These are phyloP conservation scores for Episyrphus balteatus DNA, from an alignment of 1,140 invertebrate species.

Conservation along the genomic window DNA sequence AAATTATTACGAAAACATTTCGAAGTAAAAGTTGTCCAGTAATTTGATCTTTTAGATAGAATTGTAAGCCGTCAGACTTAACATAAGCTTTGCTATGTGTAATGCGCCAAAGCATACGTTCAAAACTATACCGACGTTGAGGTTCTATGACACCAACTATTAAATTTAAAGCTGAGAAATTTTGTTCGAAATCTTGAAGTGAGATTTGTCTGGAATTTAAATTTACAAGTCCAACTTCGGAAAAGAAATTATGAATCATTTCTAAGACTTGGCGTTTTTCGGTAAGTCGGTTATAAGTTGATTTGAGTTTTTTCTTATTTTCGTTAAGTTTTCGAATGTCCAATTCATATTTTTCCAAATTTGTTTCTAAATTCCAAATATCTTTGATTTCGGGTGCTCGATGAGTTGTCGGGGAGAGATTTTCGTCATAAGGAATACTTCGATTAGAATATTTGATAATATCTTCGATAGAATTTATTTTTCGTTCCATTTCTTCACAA, in stretches of 20 bases:
- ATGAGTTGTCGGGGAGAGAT: constrained; percentile 67
- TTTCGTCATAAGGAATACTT: too few species aligned
- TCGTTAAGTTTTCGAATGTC: constrained; percentile 86
- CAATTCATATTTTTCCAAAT: constrained; percentile 84
- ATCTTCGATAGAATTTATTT: constrained; percentile 41
- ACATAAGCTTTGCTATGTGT: constrained; percentile 86
- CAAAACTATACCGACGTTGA: constrained; percentile 86
- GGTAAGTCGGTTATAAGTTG: constrained; percentile 84
- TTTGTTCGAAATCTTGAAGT: constrained; percentile 69
- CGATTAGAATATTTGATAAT: too few species aligned
- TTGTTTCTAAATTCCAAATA: constrained; percentile 72
- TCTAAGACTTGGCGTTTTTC: constrained; percentile 88
- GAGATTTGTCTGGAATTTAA: constrained; percentile 42
- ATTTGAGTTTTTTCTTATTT: constrained; percentile 86
- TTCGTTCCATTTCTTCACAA: constrained; percentile 86
- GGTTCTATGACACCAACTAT: constrained; percentile 77
- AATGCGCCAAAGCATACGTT: constrained; percentile 93
- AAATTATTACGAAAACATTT: constrained; percentile 86
- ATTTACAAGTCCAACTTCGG: constrained; percentile 25
- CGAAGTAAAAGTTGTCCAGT: constrained; percentile 88
- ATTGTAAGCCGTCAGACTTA: constrained; percentile 70
- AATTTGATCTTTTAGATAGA: constrained; percentile 65
- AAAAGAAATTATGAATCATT: constrained; percentile 62
- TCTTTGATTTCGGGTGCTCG: constrained; percentile 85
- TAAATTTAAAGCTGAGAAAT: constrained; percentile 55